Conservation (phyloP, 2,888 invertebrate species). For the Trisateles emortualis region DNA sequence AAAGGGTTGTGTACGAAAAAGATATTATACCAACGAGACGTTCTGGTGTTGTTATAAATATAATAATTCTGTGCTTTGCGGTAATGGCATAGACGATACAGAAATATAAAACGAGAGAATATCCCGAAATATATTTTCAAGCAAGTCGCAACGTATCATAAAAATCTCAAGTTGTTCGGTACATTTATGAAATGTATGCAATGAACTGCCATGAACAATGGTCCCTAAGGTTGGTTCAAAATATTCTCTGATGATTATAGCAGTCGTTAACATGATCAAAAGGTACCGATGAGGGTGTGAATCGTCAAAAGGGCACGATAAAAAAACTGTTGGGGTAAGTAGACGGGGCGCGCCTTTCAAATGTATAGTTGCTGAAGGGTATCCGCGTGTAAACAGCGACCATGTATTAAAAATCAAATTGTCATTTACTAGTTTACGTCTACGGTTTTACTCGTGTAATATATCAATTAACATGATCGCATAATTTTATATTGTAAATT, state of each 20-base stretch:
- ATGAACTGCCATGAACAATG: conserved; percentile 1
- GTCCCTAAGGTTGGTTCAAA: neutral
- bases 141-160: conserved; percentile 1
- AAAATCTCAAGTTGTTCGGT: neutral
- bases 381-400: neutral
- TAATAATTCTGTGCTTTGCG: conserved; percentile 39
- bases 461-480: no score
- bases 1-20: conserved; percentile 52
- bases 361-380: neutral
- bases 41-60: conserved; percentile 39
- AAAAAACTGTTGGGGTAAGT: neutral
- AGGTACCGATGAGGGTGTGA: neutral
- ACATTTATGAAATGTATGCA: neutral
- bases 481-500: no score
- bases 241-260: neutral
- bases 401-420: no score
- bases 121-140: conserved; percentile 5
- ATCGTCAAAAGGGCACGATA: neutral
- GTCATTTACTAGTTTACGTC: no score
- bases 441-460: no score
- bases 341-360: neutral
- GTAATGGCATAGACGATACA: conserved; percentile 14
- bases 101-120: conserved; percentile 3
- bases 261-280: neutral
- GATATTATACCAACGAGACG: conserved; percentile 50